Evolutionary conservation across 2,888 invertebrate genomes (phyloP).

Genomic region (Aphidius colemani): DNA sequence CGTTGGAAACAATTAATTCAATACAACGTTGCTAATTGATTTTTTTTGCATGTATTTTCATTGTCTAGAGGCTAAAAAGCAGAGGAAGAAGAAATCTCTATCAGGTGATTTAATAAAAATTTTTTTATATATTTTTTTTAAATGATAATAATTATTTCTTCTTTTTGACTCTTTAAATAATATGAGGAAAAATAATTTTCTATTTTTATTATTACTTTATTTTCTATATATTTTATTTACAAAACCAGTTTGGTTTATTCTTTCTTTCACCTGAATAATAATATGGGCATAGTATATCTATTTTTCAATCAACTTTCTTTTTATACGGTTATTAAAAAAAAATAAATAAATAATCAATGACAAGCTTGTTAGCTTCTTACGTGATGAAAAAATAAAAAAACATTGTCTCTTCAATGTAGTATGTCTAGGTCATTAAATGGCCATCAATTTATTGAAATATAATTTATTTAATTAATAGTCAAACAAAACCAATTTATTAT

Average conservation of each 20-base stretch:
- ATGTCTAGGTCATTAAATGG: too few species aligned
- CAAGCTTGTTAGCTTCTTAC: constrained; percentile 12
- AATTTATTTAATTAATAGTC: too few species aligned
- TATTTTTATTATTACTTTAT: constrained; percentile 20
- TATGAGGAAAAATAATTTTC: constrained; percentile 22
- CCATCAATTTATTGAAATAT: too few species aligned
- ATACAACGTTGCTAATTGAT: constrained; percentile 55
- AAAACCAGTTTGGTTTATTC: too few species aligned
- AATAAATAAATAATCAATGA: constrained; percentile 20
- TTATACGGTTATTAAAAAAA: constrained; percentile 9
- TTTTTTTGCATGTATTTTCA: constrained; percentile 60
- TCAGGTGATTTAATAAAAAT: constrained; percentile 71
- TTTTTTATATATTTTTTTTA: constrained; percentile 29
- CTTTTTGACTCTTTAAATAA: constrained; percentile 11
- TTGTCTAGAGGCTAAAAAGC: constrained; percentile 88
- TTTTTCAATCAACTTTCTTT: constrained; percentile 6
- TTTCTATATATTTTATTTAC: constrained; percentile 13
- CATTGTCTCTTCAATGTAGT: constrained; percentile 14
- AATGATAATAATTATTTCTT: constrained; percentile 23
- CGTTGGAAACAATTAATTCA: constrained; percentile 31
- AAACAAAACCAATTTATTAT: too few species aligned
- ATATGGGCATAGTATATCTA: neutral
- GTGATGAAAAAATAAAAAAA: constrained; percentile 24
- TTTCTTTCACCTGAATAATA: neutral
- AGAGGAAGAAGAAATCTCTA: constrained; percentile 90